Conservation (phyloP, 37 sponge, comb jelly and placozoan genomes). For the Chondrosia reniformis region DNA sequence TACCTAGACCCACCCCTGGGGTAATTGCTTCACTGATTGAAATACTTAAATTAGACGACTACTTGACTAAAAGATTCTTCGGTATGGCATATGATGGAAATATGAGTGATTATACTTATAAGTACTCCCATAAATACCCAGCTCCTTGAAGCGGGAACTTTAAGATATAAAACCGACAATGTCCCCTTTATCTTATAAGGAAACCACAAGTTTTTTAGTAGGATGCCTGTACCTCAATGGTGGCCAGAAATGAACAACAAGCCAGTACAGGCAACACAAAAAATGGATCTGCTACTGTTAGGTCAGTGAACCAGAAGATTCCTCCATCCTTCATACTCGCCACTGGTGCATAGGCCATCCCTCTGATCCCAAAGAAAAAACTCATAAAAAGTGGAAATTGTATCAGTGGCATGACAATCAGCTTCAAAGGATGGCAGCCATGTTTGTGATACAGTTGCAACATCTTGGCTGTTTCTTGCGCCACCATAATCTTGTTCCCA, state of each 20-base stretch:
- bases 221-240: slow-evolving; percentile 71
- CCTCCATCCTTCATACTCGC: slow-evolving; percentile 77
- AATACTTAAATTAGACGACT: no score
- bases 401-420: slow-evolving; percentile 54
- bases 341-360: slow-evolving; percentile 68
- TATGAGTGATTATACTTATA: no score
- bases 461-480: slow-evolving; percentile 23
- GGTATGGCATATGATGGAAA: no score
- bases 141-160: no score
- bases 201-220: no score
- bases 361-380: slow-evolving; percentile 63
- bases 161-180: no score
- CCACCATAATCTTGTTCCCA: slow-evolving; percentile 41
- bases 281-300: slow-evolving; percentile 78
- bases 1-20: no score
- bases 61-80: no score
- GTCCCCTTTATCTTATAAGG: no score
- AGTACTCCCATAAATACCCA: no score
- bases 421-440: slow-evolving; percentile 56
- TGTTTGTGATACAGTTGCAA: slow-evolving; percentile 48
- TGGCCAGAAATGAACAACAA: slow-evolving; percentile 41
- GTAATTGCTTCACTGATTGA: no score
- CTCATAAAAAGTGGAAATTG: slow-evolving; percentile 70
- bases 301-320: slow-evolving; percentile 73
- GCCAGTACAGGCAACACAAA: slow-evolving; percentile 66